Evolutionary conservation across 2,797 vertebrate species (phyloP).

Genomic region (Buceros bicornis): DNA sequence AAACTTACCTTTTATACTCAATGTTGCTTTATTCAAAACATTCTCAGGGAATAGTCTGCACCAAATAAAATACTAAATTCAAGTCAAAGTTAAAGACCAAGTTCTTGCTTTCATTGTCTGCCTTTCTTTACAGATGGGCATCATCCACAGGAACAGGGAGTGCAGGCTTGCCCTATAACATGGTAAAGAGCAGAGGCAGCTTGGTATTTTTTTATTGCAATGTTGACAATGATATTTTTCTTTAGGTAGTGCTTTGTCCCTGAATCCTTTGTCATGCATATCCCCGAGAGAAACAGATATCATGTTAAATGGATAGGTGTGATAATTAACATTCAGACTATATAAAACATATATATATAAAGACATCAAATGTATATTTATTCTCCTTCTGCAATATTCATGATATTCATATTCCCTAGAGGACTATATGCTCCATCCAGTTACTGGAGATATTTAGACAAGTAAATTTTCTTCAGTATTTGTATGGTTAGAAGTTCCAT

Average conservation of each 20-base stretch:
- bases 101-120: background rate
- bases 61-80: background rate
- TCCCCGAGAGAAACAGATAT: background rate
- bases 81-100: background rate
- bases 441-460: background rate
- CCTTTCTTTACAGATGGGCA: background rate
- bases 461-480: background rate
- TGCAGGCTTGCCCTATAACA: background rate
- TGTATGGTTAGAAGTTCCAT: background rate
- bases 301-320: background rate
- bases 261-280: background rate
- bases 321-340: background rate
- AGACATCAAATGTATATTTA: background rate
- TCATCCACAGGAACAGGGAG: background rate
- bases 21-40: background rate
- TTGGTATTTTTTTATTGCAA: background rate
- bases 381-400: background rate
- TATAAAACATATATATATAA: background rate
- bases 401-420: background rate
- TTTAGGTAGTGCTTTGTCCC: background rate
- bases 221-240: background rate
- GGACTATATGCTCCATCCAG: background rate
- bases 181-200: background rate
- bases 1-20: background rate
- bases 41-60: background rate